Evolutionary conservation across 92 coral and sea anemone species (phyloP), one percentile per base, ranked within the genome.

Genomic region (Palythoa caribaeorum): DNA sequence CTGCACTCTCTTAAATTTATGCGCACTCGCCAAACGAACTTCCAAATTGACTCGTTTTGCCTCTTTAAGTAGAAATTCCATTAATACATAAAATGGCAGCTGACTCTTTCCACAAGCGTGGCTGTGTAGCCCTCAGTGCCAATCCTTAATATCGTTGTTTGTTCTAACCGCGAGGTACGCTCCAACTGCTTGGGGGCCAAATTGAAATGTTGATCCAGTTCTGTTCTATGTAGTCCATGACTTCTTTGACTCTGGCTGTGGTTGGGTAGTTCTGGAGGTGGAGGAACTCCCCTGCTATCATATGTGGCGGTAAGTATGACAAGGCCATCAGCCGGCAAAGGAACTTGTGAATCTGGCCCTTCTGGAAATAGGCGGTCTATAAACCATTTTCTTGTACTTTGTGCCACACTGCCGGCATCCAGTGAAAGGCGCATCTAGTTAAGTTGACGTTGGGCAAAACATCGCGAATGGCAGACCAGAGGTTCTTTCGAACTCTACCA

Each of bases 131-230:
- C 75, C 50, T 38, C 19, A 17, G 50, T 72, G 77, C 77, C 77
- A 72, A 66, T 72, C 86, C 40, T 87, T 83, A 13, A 88, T 3
- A 19, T 88, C 79, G 66, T 88, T 80, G 87, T 88, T 88, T 8
- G 88, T 88, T 12, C 91, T 77, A 53, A 88, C 63, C 0, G 88
- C 70, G 16, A 28, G 60, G 52, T 3, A 88, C 91, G 19, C 72
- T 13, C 91, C 91, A 88, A 19, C 70, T 69, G 37, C 77, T 66
- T 0, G 91, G 91, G 17, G 91, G 91, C 91, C 91, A 88, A 57
- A 37, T 60, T 38, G 20, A 40, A 1, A 57, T 54, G 10, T 19
- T 38, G n/a, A 88, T 69, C 91, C 91, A 81, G 5, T 54, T 88
- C 13, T 71, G 37, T 13, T 70, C 55, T 3, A 88, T 40, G 1